These are phyloP conservation scores for Thereuonema tuberculata DNA, from an alignment of 1,140 invertebrate species.

Conservation along the genomic window DNA sequence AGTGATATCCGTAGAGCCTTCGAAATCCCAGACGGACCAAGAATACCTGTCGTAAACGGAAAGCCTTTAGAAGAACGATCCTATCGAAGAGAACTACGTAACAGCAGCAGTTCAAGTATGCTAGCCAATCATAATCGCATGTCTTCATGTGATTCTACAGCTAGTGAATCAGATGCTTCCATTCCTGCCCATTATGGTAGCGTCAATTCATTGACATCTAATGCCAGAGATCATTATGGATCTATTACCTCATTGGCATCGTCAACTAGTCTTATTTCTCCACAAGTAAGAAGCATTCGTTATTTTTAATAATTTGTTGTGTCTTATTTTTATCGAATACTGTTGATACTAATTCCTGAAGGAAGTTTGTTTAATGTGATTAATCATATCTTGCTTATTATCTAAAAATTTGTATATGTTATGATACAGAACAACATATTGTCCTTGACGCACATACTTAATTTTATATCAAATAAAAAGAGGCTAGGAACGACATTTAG, in stretches of 20 bases:
- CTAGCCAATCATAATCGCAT: slow-evolving; percentile 28
- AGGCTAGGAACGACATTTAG: no score
- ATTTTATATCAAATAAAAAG: no score
- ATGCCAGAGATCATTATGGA: slow-evolving; percentile 40
- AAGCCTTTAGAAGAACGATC: not conserved
- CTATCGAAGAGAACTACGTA: not conserved
- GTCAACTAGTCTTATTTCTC: slow-evolving; percentile 46
- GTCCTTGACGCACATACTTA: no score
- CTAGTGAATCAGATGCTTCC: slow-evolving; percentile 31
- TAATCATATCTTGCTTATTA: no score
- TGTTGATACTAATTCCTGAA: no score
- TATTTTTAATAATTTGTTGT: no score
- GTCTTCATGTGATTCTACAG: slow-evolving; percentile 37
- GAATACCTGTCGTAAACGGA: not conserved
- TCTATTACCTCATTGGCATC: slow-evolving; percentile 46
- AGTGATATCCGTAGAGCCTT: slow-evolving; percentile 44
- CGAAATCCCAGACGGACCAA: slow-evolving; percentile 26
- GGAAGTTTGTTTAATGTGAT: no score
- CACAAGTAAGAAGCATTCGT: slow-evolving; percentile 42
- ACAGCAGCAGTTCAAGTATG: not conserved
- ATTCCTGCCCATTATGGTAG: slow-evolving; percentile 31
- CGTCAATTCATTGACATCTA: slow-evolving; percentile 26
- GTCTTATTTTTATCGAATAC: no score
- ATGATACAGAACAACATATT: no score
- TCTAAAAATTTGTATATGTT: no score